These are phyloP conservation scores for Oryzias javanicus DNA, from an alignment of 2,113 vertebrate species.

Conservation along the genomic window DNA sequence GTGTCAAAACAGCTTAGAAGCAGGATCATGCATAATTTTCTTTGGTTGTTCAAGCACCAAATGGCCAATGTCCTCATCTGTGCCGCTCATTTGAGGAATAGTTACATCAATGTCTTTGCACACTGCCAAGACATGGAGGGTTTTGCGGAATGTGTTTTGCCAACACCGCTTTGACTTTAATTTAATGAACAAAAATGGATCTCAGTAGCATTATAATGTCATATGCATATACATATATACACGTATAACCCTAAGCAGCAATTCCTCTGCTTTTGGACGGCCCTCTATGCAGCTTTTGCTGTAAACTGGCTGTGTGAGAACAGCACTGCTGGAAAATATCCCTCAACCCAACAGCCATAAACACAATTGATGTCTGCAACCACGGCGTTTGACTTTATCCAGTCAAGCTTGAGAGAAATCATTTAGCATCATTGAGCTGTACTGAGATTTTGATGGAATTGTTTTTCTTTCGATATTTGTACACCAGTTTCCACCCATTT, in stretches of 20 bases:
- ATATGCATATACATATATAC: constrained; percentile 9
- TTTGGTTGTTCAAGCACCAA: constrained; percentile 65
- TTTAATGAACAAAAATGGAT: neutral
- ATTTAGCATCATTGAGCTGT: constrained; percentile 70
- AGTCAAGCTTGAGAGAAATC: constrained; percentile 69
- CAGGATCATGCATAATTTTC: constrained; percentile 61
- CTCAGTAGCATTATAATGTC: neutral
- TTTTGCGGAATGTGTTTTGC: neutral
- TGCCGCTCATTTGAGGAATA: constrained; percentile 21
- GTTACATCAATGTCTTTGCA: constrained; percentile 4
- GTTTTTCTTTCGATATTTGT: constrained; percentile 48
- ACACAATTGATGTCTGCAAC: constrained; percentile 73
- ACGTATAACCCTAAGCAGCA: constrained; percentile 39
- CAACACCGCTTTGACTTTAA: neutral
- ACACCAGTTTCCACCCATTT: constrained; percentile 38
- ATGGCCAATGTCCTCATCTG: constrained; percentile 49
- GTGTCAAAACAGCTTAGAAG: constrained; percentile 52
- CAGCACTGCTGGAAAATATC: constrained; percentile 68
- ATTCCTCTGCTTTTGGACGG: constrained; percentile 49
- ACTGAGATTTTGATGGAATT: constrained; percentile 59
- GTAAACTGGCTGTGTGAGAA: constrained; percentile 50
- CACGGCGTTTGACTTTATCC: constrained; percentile 69
- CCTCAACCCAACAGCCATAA: constrained; percentile 67
- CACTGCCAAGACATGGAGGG: neutral
- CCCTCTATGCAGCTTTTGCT: constrained; percentile 52